phyloP scores from a whole-genome alignment of 2,888 invertebrate genomes.

The Epinotia bilunana region DNA sequence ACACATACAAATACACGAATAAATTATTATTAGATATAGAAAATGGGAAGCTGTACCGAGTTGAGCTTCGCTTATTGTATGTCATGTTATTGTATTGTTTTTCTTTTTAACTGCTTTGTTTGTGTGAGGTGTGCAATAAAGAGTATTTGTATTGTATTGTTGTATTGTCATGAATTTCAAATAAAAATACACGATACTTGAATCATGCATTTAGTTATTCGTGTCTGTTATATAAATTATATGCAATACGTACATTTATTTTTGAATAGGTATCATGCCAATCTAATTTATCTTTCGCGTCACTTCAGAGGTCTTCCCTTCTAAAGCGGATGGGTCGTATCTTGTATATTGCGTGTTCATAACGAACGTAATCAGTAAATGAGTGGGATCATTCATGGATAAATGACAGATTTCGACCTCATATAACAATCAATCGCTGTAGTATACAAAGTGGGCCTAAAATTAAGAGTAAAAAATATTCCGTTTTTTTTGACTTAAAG shows the following conservation, averaged over 20 bases:
- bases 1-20: too few relatives aligned
- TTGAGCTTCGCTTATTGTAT: not conserved
- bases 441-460: not conserved
- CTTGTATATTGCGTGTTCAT: not conserved
- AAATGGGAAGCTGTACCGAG: too few relatives aligned
- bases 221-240: not conserved
- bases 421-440: not conserved
- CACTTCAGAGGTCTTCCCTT: constrained; percentile 23
- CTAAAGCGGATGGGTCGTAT: not conserved
- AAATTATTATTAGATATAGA: too few relatives aligned
- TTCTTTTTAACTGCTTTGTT: too few relatives aligned
- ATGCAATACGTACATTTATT: not conserved
- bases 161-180: too few relatives aligned
- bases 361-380: not conserved
- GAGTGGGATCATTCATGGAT: not conserved
- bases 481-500: too few relatives aligned
- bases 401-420: not conserved
- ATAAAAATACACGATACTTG: too few relatives aligned
- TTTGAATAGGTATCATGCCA: not conserved
- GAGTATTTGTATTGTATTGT: too few relatives aligned
- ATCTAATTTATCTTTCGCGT: constrained; percentile 26
- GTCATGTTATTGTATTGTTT: too few relatives aligned
- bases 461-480: not conserved
- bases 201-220: not conserved
- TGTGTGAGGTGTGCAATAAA: too few relatives aligned